Evolutionary conservation across 1,140 invertebrate genomes (phyloP), one percentile per base, ranked within the genome.

Genomic region (Drosophila jambulina): DNA sequence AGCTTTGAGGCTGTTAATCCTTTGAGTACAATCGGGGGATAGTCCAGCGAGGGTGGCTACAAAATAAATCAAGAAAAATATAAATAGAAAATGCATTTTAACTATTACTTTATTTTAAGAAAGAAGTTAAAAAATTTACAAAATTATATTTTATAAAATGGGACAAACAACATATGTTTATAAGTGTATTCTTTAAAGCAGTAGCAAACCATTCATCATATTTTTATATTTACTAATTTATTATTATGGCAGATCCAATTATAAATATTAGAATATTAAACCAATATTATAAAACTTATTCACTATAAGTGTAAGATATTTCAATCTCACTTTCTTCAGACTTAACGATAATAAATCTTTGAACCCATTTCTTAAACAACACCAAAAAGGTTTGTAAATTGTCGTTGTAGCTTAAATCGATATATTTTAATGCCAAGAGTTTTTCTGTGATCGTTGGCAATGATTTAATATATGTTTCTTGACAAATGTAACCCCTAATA

Each of bases 1-100:
- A 82, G 78, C 85, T 78, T 79, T 75, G 78, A 67, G 84, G 80
- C 71, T 90, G 81, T 82, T 90, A 88, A 90, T 90, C 85, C 85
- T 85, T 82, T 90, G 77, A 79, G 76, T 75, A 75, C 75, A 90
- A 84, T 67, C 60, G 68, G 65, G 29, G 70, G 53, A 68, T 65
- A 71, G 60, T 34, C 48, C 38, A 70, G 51, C 49, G 70, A 53
- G 61, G 84, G 80, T 36, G n/a, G 60, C 46, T 51, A 12, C 5
- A 23, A 63, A 29, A 80, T 27, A 27, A 27, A 34, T 61, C 2
- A 43, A 42, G 17, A 32, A 60, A 21, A 25, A 19, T 3, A 12
- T 1, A 4, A 17, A 48, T 27, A 17, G 4, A 49, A 27, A n/a
- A 15, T 17, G 13, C 0, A 15, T 4, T 0, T 10, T 25, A 46